A percentile compares a stretch with the other conserved stretches of the same genome.
These are phyloP conservation scores for Nettapus auritus DNA, from an alignment of 2,113 vertebrate genomes.

Conservation along the genomic window DNA sequence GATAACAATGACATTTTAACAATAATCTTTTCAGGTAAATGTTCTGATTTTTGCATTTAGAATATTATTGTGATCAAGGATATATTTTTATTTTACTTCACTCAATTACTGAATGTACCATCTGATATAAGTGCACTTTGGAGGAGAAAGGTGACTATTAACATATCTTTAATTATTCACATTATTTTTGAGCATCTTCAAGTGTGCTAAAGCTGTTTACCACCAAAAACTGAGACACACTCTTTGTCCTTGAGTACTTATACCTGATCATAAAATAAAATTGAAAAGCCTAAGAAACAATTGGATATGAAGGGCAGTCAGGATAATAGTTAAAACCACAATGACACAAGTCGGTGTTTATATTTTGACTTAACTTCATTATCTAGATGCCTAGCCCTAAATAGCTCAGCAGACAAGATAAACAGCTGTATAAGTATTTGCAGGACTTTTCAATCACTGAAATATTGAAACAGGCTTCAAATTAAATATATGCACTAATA, in stretches of 20 bases:
- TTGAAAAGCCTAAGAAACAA: not conserved
- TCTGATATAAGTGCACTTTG: not conserved
- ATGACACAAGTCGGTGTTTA: not conserved
- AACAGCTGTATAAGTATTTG: not conserved
- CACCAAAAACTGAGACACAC: not conserved
- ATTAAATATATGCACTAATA: constrained; percentile 14
- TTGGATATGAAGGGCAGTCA: not conserved
- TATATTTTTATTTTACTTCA: not conserved
- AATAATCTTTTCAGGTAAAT: not conserved
- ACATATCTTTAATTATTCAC: not conserved
- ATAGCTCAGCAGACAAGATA: not conserved
- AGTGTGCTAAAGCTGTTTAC: not conserved
- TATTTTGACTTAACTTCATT: not conserved
- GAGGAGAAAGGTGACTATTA: not conserved
- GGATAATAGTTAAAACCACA: not conserved
- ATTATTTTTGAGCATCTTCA: not conserved
- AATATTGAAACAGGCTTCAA: constrained; percentile 44
- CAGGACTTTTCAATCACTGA: not conserved
- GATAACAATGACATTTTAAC: not conserved
- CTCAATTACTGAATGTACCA: not conserved
- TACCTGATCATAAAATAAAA: not conserved
- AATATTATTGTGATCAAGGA: not conserved
- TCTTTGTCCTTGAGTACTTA: not conserved
- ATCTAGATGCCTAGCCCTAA: not conserved
- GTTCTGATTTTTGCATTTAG: not conserved